Evolutionary conservation across 1,140 invertebrate species (phyloP).

Genomic region (Drosophila nigromelanica): DNA sequence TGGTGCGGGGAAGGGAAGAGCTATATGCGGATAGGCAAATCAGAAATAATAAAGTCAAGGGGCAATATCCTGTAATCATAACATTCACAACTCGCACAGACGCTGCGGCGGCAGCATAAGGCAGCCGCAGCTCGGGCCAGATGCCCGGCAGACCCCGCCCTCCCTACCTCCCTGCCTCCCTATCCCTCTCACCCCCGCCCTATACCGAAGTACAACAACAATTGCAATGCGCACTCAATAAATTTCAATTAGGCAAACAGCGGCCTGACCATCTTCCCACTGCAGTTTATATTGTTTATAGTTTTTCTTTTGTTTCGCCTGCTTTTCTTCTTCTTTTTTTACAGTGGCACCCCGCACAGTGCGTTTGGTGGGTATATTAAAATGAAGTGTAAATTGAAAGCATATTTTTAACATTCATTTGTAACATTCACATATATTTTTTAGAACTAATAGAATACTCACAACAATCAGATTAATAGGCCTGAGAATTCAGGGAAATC

Average conservation of each 20-base stretch:
- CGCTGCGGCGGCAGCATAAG: conserved; percentile 6
- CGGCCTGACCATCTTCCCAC: conserved; percentile 20
- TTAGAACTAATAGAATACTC: no score
- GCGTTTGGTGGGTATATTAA: not conserved
- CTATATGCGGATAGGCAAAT: conserved; percentile 25
- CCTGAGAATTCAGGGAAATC: no score
- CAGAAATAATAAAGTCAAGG: conserved; percentile 57
- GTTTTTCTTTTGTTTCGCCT: conserved; percentile 36
- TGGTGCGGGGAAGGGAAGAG: not conserved
- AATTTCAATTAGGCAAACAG: conserved; percentile 72
- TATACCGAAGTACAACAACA: conserved; percentile 13
- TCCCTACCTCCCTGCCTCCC: not conserved
- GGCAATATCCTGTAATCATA: conserved; percentile 61
- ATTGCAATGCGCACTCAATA: conserved; percentile 66
- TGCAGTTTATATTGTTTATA: conserved; percentile 44
- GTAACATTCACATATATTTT: no score
- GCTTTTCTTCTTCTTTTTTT: not conserved
- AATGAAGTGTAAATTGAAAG: no score
- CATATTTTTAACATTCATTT: no score
- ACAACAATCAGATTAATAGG: no score
- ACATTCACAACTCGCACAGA: conserved; percentile 31
- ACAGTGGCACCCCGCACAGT: not conserved
- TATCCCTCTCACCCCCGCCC: not conserved
- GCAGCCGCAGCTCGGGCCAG: not conserved
- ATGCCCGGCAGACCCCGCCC: not conserved